Conservation (phyloP, 2,888 invertebrate species). For the Bellardia pandia region DNA sequence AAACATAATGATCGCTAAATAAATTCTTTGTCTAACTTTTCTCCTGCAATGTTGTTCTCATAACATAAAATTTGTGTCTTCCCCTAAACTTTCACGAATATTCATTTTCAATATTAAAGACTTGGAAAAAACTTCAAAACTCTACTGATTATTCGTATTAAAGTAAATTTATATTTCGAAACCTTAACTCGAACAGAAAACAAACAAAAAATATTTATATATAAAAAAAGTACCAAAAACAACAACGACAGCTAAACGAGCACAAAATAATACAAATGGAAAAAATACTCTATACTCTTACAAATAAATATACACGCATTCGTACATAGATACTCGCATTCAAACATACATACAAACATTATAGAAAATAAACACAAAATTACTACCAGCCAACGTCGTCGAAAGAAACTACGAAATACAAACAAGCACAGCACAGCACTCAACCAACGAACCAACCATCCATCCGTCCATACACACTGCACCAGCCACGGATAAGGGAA, state of each 20-base stretch:
- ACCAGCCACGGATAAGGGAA: conserved; percentile 51
- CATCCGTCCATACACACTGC: conserved; percentile 14
- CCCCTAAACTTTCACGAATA: conserved; percentile 67
- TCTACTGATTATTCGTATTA: conserved; percentile 70
- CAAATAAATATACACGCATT: conserved; percentile 17
- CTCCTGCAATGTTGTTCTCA: conserved; percentile 57
- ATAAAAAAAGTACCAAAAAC: conserved; percentile 43
- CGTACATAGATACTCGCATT: conserved; percentile 8
- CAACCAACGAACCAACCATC: conserved; percentile 55
- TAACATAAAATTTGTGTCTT: conserved; percentile 55
- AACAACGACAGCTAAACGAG: conserved; percentile 66
- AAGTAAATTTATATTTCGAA: conserved; percentile 73
- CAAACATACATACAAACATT: conserved; percentile 29
- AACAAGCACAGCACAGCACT: conserved; percentile 55
- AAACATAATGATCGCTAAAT: conserved; percentile 39
- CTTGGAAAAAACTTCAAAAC: conserved; percentile 69
- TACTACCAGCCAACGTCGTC: conserved; percentile 64
- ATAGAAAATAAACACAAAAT: conserved; percentile 66
- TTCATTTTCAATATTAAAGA: conserved; percentile 71
- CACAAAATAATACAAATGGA: conserved; percentile 70
- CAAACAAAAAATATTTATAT: conserved; percentile 23
- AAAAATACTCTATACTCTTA: conserved; percentile 35
- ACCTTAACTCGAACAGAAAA: conserved; percentile 73
- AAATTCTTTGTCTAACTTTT: conserved; percentile 49
- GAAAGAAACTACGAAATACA: conserved; percentile 63